These are phyloP conservation scores for Drosophila multiciliata DNA, from an alignment of 2,888 invertebrate species.

Conservation along the genomic window DNA sequence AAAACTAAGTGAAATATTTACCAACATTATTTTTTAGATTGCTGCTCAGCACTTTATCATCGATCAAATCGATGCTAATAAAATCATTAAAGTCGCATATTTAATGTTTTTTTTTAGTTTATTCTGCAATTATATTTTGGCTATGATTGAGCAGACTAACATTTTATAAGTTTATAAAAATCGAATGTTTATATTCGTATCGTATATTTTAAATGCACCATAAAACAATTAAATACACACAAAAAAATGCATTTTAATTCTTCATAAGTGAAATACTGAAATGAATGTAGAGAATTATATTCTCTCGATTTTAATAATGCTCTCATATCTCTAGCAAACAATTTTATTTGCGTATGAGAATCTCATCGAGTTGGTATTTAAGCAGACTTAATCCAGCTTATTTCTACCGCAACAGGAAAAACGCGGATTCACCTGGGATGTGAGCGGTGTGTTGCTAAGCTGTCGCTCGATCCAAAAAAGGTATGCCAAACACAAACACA, in stretches of 20 bases:
- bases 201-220: neutral
- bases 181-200: constrained; percentile 1
- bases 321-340: constrained; percentile 23
- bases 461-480: constrained; percentile 35
- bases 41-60: neutral
- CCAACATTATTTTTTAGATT: neutral
- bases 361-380: constrained; percentile 67
- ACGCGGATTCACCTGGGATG: neutral
- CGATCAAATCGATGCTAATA: neutral
- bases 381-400: constrained; percentile 76
- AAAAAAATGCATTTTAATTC: neutral
- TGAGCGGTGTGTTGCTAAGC: constrained; percentile 38
- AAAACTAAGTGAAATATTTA: neutral
- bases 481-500: constrained; percentile 41
- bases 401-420: constrained; percentile 59
- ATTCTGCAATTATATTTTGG: constrained; percentile 39
- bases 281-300: constrained; percentile 14
- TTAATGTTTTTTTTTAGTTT: constrained; percentile 59
- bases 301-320: constrained; percentile 2
- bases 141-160: neutral
- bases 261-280: neutral
- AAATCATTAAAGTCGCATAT: constrained; percentile 53
- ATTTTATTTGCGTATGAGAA: constrained; percentile 44
- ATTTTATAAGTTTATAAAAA: constrained; percentile 5
- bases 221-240: neutral